Percentiles rank a stretch among this genome's conserved stretches.
phyloP scores from a whole-genome alignment of 2,113 vertebrate species.

The Odontophorus gujanensis region DNA sequence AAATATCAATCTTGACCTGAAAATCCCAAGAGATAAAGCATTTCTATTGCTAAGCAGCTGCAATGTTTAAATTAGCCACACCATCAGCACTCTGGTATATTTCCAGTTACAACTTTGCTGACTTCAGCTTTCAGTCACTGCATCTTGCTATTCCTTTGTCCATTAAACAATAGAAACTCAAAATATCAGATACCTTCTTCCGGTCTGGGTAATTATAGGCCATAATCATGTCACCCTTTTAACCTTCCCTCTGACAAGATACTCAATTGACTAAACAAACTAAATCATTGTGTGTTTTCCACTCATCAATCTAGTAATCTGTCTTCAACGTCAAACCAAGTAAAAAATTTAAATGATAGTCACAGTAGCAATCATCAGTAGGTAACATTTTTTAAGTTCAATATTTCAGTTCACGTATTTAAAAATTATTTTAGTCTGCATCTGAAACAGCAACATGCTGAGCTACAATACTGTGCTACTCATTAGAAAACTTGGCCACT shows the following conservation, averaged over 20 bases:
- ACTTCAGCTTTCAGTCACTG: slow-evolving; percentile 57
- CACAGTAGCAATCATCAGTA: not conserved
- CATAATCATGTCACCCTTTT: not conserved
- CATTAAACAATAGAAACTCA: slow-evolving; percentile 47
- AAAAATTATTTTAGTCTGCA: not conserved
- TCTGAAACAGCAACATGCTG: not conserved
- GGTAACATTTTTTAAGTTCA: not conserved
- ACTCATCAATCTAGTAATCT: not conserved
- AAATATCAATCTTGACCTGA: slow-evolving; percentile 20
- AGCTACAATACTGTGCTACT: not conserved
- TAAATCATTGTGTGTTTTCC: not conserved
- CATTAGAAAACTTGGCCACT: not conserved
- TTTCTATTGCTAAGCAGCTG: slow-evolving; percentile 51
- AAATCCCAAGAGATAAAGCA: slow-evolving; percentile 18
- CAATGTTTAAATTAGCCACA: slow-evolving; percentile 59
- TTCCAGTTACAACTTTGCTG: slow-evolving; percentile 53
- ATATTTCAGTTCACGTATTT: not conserved
- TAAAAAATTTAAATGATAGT: not conserved
- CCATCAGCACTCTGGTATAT: slow-evolving; percentile 56
- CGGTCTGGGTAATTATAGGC: slow-evolving; percentile 29
- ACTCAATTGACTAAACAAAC: not conserved
- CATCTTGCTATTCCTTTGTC: slow-evolving; percentile 57
- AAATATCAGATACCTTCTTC: slow-evolving; percentile 49
- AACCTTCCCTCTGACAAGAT: slow-evolving; percentile 30
- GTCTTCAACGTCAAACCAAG: not conserved